Percentiles rank a stretch among this genome's conserved stretches.
These are phyloP conservation scores for Eristalis tenax DNA, from an alignment of 2,888 invertebrate genomes.

Conservation along the genomic window DNA sequence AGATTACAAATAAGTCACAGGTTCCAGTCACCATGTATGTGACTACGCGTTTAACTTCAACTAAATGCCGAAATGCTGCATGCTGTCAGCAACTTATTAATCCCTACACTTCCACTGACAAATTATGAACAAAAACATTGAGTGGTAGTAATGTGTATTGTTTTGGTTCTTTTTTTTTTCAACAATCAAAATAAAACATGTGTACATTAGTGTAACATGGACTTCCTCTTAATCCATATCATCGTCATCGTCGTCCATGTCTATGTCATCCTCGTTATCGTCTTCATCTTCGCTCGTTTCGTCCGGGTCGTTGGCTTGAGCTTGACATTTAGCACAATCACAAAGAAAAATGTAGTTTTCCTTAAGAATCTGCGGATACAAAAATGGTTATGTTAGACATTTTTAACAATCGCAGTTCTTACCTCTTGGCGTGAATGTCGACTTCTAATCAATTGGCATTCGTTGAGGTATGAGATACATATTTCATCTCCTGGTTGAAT, in stretches of 20 bases:
- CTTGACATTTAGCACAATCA: conserved; percentile 89
- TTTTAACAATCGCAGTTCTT: conserved; percentile 38
- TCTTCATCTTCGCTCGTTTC: conserved; percentile 91
- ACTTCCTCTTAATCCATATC: conserved; percentile 72
- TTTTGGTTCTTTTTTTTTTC: conserved; percentile 57
- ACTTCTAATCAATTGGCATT: conserved; percentile 90
- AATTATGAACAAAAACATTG: background rate
- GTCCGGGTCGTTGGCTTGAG: conserved; percentile 89
- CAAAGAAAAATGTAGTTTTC: conserved; percentile 92
- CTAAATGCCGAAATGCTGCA: conserved; percentile 93
- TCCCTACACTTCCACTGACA: conserved; percentile 87
- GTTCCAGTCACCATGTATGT: conserved; percentile 73
- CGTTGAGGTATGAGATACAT: conserved; percentile 93
- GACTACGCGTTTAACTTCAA: no score
- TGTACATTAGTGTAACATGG: conserved; percentile 25
- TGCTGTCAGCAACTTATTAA: conserved; percentile 95
- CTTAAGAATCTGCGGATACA: conserved; percentile 82
- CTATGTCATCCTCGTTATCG: conserved; percentile 83
- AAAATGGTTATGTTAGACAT: conserved; percentile 69
- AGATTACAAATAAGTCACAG: conserved; percentile 80
- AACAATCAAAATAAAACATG: conserved; percentile 36
- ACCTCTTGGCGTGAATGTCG: conserved; percentile 93
- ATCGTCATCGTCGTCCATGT: conserved; percentile 77
- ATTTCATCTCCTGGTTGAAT: conserved; percentile 93
- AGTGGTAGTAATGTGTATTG: conserved; percentile 15